phyloP scores from a whole-genome alignment of 2,888 invertebrate genomes.

The Habrosyne pyritoides region DNA sequence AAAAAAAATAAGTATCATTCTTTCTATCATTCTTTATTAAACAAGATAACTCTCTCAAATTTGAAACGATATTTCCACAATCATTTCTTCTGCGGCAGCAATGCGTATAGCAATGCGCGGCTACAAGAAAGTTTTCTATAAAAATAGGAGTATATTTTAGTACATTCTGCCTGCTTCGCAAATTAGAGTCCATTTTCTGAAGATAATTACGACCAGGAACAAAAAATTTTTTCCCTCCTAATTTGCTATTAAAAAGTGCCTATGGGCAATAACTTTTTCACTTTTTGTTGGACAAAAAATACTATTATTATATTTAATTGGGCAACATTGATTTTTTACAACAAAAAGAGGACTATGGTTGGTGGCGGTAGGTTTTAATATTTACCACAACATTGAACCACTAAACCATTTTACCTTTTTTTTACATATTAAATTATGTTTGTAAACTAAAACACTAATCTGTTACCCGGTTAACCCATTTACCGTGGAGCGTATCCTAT shows the following conservation, averaged over 20 bases:
- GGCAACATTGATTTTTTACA: background rate
- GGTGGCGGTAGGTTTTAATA: no score
- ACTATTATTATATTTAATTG: background rate
- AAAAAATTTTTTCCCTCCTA: background rate
- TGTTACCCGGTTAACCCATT: background rate
- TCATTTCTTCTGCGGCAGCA: no score
- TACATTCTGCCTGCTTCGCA: background rate
- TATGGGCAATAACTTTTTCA: background rate
- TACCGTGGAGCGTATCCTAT: conserved; percentile 3
- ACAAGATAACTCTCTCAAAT: background rate
- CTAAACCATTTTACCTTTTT: no score
- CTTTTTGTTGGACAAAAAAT: background rate
- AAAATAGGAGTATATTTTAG: conserved; percentile 4
- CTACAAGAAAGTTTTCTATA: conserved; percentile 1
- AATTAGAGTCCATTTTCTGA: background rate
- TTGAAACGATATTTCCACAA: no score
- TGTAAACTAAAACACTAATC: background rate
- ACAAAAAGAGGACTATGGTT: background rate
- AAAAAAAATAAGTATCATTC: background rate
- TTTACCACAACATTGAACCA: background rate
- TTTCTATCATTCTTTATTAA: background rate
- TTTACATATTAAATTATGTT: background rate
- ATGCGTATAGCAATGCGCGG: no score
- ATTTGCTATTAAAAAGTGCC: conserved; percentile 1
- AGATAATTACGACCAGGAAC: background rate